Evolutionary conservation across 2,797 vertebrate genomes (phyloP), one percentile per base, ranked within the genome.

Genomic region (Ctenopoma kingsleyae): DNA sequence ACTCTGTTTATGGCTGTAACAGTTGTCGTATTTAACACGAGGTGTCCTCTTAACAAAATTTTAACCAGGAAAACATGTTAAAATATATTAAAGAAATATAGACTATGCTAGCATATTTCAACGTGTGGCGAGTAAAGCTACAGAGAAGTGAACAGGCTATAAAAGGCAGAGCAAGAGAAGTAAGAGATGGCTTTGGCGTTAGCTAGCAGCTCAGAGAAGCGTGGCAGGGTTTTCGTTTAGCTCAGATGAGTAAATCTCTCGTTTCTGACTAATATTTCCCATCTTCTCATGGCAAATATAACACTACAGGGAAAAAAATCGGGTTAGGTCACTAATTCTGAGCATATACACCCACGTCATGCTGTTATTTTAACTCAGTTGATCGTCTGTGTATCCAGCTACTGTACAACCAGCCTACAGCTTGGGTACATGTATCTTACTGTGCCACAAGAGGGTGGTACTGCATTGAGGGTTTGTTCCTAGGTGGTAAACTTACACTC

Each of bases 361-460:
- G 4, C 15, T 41, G 32, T 51, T 6, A 48, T 8, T 40, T 6
- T 60, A 54, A 66, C 32, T 44, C 41, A 53, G 27, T 53, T 51
- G n/a, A 8, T 49, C 32, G 20, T 46, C 22, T 30, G 11, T 63
- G 50, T 32, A 49, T 23, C 20, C 74, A 50, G 41, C 23, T 35
- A 38, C 52, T 50, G 38, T 27, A 3, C 64, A 48, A 44, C 13
- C 16, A 54, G 30, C 17, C 20, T 30, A 15, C 27, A 25, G 0
- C 2, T 7, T 19, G 9, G 6, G 30, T 32, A 32, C 30, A 32
- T 32, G n/a, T 71, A 8, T 73, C 58, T n/a, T 8, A 3, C 15
- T 25, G 7, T 25, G 65, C 89, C 93, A 88, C 89, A 46, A 87
- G 91, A 76, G 89, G 91, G 89, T 22, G 90, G 25, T 17, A 43